Conservation (phyloP, 2,797 vertebrate genomes). For the Chelon auratus region DNA sequence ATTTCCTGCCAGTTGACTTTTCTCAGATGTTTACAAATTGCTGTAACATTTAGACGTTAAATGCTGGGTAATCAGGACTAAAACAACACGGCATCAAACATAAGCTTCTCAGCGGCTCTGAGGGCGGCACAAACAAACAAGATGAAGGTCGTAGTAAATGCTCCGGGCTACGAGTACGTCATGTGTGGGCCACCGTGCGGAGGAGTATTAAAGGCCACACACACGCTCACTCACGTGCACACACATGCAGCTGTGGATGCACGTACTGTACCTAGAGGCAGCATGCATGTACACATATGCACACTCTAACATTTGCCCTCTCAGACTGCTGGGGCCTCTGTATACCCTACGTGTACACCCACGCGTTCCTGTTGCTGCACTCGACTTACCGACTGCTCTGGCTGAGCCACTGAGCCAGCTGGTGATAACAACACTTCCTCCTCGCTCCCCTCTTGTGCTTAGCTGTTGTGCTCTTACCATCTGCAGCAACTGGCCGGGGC, state of each 20-base stretch:
- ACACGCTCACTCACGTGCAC: slow-evolving; percentile 11
- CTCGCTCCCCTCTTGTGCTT: slow-evolving; percentile 62
- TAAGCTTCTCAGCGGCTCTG: slow-evolving; percentile 43
- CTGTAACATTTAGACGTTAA: slow-evolving; percentile 53
- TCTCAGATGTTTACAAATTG: slow-evolving; percentile 53
- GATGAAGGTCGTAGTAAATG: slow-evolving; percentile 67
- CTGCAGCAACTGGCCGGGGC: slow-evolving; percentile 72
- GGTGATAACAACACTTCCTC: slow-evolving; percentile 80
- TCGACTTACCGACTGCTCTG: slow-evolving; percentile 61
- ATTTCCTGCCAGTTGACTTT: slow-evolving; percentile 34
- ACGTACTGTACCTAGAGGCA: slow-evolving; percentile 32
- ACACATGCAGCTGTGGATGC: slow-evolving; percentile 42
- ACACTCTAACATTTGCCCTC: slow-evolving; percentile 52
- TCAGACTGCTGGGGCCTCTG: slow-evolving; percentile 60
- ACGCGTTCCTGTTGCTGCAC: slow-evolving; percentile 75
- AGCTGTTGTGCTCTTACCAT: slow-evolving; percentile 72
- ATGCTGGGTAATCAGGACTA: slow-evolving; percentile 49
- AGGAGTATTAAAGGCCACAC: slow-evolving; percentile 55
- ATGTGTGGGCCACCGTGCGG: slow-evolving; percentile 56
- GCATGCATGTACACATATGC: slow-evolving; percentile 4
- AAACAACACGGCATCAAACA: slow-evolving; percentile 61
- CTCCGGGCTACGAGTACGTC: slow-evolving; percentile 50
- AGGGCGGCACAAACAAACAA: slow-evolving; percentile 69
- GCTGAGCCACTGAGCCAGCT: slow-evolving; percentile 75
- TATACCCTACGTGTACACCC: slow-evolving; percentile 63